phyloP scores from a whole-genome alignment of 2,888 invertebrate species.

The Tipula lateralis region DNA sequence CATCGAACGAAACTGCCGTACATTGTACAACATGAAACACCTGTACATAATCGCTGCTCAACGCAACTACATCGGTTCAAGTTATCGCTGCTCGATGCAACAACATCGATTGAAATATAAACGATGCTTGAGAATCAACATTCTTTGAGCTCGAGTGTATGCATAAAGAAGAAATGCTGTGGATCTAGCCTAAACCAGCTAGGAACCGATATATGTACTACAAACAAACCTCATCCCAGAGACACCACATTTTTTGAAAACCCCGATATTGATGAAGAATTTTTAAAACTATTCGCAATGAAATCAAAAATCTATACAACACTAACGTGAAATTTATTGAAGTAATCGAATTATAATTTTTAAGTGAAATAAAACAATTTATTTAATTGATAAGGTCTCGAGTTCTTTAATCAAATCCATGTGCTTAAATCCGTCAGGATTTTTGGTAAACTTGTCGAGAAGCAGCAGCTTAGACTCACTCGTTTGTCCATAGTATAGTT shows the following conservation, averaged over 20 bases:
- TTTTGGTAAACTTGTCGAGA: constrained; percentile 63
- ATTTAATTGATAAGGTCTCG: constrained; percentile 51
- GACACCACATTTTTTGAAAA: background rate
- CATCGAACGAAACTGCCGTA: background rate
- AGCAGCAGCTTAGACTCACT: constrained; percentile 59
- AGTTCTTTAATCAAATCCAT: constrained; percentile 74
- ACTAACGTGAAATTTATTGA: no score
- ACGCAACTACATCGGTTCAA: background rate
- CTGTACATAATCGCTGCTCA: background rate
- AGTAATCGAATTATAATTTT: no score
- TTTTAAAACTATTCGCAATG: background rate
- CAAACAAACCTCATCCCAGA: background rate
- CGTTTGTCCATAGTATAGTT: constrained; percentile 72
- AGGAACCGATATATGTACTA: no score
- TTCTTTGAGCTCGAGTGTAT: background rate
- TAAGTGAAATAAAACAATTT: background rate
- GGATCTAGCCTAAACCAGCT: background rate
- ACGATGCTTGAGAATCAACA: background rate
- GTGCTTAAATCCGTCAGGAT: constrained; percentile 72
- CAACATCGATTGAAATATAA: background rate
- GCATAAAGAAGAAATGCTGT: background rate
- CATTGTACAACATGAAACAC: no score
- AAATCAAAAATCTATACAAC: background rate
- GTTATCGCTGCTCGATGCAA: background rate
- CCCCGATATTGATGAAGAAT: background rate